Evolutionary conservation across 2,888 invertebrate species (phyloP), one percentile per base, ranked within the genome.

Genomic region (Charanyca ferruginea): DNA sequence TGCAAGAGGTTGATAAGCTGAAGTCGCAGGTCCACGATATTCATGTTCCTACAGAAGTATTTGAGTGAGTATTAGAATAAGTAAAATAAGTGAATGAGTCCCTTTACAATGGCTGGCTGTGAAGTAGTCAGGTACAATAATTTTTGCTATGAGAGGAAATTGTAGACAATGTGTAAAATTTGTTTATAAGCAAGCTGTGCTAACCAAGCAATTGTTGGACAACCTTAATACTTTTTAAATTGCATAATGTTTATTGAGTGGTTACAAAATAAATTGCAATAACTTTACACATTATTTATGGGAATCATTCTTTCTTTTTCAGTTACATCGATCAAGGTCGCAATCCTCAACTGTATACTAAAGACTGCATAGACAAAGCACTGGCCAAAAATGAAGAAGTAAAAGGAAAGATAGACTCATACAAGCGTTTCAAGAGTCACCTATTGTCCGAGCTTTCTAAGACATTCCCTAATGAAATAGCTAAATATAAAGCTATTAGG

Each of bases 331-430:
- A 99, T 90, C 98, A 99, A 95, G 99, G 99, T 11, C 97, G 99
- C 80, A 99, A 99, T 94, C 99, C 99, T 1, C 99, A 99, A 85
- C 95, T 99, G 16, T 99, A 99, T 90, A 99, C 99, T 2, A 99
- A 99, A 95, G 99, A 99, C 92, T 99, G 99, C 89, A 98, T 99
- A 85, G 99, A 99, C 90, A 99, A 99, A 90, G 99, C 99, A 0
- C 93, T 99, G 79, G 98, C 98, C 13, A 99, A 99, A 89, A 99
- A 99, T 94, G 99, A 99, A 94, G 98, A 99, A 93, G 99, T 99
- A 0, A 99, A 99, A 94, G 99, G 99, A 63, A 99, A 99, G 95
- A 99, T 99, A 82, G 99, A 99, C 92, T 98, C 99, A 0, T 99
- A 99, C 90, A 97, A 98, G 85, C 98, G 99, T 89, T 99, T 99